Percentiles rank a stretch among this genome's conserved stretches.
phyloP scores from a whole-genome alignment of 2,113 vertebrate species.

The Suricata suricatta region DNA sequence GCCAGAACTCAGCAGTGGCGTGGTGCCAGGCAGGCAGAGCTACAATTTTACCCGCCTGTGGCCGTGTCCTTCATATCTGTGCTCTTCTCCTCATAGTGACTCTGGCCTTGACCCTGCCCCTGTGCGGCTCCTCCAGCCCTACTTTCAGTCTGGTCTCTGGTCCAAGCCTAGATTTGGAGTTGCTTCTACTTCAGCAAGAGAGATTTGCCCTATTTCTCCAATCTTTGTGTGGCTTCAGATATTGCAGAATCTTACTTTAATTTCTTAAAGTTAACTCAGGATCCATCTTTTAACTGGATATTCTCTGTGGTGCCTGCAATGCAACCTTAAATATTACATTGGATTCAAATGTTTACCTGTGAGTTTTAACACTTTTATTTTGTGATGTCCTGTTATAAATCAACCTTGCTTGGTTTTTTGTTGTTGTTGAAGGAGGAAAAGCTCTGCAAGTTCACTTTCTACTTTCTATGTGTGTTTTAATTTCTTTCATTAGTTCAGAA shows the following conservation, averaged over 20 bases:
- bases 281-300: slow-evolving; percentile 26
- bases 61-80: slow-evolving; percentile 38
- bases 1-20: background rate
- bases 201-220: slow-evolving; percentile 39
- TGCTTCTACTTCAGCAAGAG: slow-evolving; percentile 22
- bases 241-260: slow-evolving; percentile 17
- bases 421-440: background rate
- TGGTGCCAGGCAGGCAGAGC: slow-evolving; percentile 28
- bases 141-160: slow-evolving; percentile 47
- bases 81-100: background rate
- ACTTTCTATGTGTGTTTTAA: slow-evolving; percentile 10
- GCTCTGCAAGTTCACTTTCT: slow-evolving; percentile 1
- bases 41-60: slow-evolving; percentile 61
- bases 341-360: slow-evolving; percentile 53
- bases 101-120: background rate
- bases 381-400: slow-evolving; percentile 20
- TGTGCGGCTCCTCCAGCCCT: background rate
- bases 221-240: background rate
- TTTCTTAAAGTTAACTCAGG: slow-evolving; percentile 16
- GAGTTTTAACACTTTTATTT: slow-evolving; percentile 54
- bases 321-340: slow-evolving; percentile 47
- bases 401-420: background rate
- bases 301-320: background rate
- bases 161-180: slow-evolving; percentile 40
- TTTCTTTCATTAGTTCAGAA: background rate